Base-by-base conservation (phyloP, 2,797 vertebrate genomes). In the Tokudaia tokunoshimensis region DNA sequence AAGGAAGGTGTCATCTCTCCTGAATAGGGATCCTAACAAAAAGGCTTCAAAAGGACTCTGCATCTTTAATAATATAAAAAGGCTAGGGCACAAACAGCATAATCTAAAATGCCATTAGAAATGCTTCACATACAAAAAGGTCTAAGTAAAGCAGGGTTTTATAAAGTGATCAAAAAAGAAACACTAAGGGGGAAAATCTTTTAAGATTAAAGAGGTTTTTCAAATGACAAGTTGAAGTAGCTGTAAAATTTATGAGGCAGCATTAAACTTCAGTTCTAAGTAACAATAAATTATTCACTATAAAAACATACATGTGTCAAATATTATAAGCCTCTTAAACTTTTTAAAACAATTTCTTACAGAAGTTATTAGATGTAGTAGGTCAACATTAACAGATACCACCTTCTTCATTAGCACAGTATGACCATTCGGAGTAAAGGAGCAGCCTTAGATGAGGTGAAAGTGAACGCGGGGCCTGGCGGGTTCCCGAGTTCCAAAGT, bases 261-360 rank as follows among this genome's bases (percentile, higher is more conserved):
- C 97, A 97, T 97, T 98, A 98, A 98, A 98, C 98, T 98, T 98
- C 93, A 98, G 95, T 96, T 98, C 97, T 96, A 97, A 98, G 94
- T 96, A 96, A 95, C 97, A 98, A 98, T 98, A 98, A 98, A 98
- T 98, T 97, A 98, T 98, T 98, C 97, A 98, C 97, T 93, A 98
- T 97, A 98, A 98, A 98, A 98, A 98, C 97, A 98, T 97, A 98
- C 98, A 98, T 95, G 92, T 98, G 97, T 98, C 96, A 98, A 97
- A 96, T 97, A 97, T 95, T 96, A 97, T 96, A 98, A 97, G 97
- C 83, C 86, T 96, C 96, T 96, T 97, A 96, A 96, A 96, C 95
- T 96, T 97, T 97, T 97, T 95, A 80, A 95, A 97, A 97, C 96
- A 97, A 97, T 96, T 96, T 96, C 90, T 90, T 97, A 22, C 79